These are phyloP conservation scores for Microctonus hyperodae DNA, from an alignment of 2,888 invertebrate genomes.

Conservation along the genomic window DNA sequence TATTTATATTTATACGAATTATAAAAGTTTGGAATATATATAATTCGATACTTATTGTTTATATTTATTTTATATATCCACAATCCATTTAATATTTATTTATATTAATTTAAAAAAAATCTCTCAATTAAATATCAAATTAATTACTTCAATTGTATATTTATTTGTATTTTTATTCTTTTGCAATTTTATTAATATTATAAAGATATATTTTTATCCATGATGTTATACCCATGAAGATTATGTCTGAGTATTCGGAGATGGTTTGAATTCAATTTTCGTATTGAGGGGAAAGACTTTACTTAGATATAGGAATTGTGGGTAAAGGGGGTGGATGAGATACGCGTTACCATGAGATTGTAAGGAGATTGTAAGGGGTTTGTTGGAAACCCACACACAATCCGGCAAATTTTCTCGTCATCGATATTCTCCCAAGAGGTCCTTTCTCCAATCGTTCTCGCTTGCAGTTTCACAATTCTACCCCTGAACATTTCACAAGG, in stretches of 20 bases:
- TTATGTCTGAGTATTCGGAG: neutral
- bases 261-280: constrained; percentile 18
- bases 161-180: neutral
- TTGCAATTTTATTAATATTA: neutral
- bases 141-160: neutral
- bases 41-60: too few relatives aligned
- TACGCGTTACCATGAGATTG: neutral
- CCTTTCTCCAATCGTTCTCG: constrained; percentile 11
- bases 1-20: neutral
- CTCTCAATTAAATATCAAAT: too few relatives aligned
- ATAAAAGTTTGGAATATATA: neutral
- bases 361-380: neutral
- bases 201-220: neutral
- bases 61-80: too few relatives aligned
- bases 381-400: neutral
- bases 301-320: neutral
- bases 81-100: too few relatives aligned
- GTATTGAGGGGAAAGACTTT: neutral
- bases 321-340: neutral
- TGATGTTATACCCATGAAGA: neutral
- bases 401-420: constrained; percentile 21
- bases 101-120: too few relatives aligned
- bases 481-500: neutral
- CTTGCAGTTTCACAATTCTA: constrained; percentile 4
- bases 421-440: constrained; percentile 16